Conservation (phyloP, 1,140 invertebrate genomes). For the Pogonomyrmex barbatus region DNA sequence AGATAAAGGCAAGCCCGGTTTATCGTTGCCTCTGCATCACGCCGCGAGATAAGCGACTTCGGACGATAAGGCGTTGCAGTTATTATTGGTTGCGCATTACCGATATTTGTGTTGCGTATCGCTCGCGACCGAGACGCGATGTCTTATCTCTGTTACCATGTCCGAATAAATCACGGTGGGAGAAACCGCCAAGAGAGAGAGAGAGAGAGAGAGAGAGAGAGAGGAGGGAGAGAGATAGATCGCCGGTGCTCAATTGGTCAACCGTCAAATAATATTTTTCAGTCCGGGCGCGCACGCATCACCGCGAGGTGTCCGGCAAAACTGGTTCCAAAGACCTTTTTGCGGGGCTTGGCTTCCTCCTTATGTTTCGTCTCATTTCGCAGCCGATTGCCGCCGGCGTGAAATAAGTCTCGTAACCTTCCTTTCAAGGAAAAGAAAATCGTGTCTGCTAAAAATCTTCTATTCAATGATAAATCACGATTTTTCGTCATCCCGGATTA, state of each 20-base stretch:
- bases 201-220: neutral
- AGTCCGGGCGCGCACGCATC: neutral
- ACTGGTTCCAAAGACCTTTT: slow-evolving; percentile 72
- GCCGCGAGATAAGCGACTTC: neutral
- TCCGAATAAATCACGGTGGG: slow-evolving; percentile 32
- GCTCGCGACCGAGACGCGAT: neutral
- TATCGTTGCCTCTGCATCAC: slow-evolving; percentile 17
- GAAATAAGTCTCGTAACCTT: neutral
- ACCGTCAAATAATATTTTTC: slow-evolving; percentile 67
- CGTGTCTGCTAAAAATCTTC: neutral
- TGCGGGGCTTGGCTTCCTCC: slow-evolving; percentile 49
- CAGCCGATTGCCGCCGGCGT: neutral
- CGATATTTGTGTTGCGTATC: neutral
- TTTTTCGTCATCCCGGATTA: neutral
- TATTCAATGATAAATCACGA: neutral
- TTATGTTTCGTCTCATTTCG: slow-evolving; percentile 19
- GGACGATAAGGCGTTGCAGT: neutral
- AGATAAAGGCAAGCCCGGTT: neutral
- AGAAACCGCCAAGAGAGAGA: neutral
- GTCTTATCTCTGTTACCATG: slow-evolving; percentile 39
- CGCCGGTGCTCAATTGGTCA: slow-evolving; percentile 59
- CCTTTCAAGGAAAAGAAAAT: slow-evolving; percentile 40
- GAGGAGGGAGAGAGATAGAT: neutral
- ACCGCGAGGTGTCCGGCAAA: slow-evolving; percentile 52
- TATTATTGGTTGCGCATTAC: slow-evolving; percentile 1